These are phyloP conservation scores for Mimumesa dahlbomi DNA, from an alignment of 2,888 invertebrate genomes.

Conservation along the genomic window DNA sequence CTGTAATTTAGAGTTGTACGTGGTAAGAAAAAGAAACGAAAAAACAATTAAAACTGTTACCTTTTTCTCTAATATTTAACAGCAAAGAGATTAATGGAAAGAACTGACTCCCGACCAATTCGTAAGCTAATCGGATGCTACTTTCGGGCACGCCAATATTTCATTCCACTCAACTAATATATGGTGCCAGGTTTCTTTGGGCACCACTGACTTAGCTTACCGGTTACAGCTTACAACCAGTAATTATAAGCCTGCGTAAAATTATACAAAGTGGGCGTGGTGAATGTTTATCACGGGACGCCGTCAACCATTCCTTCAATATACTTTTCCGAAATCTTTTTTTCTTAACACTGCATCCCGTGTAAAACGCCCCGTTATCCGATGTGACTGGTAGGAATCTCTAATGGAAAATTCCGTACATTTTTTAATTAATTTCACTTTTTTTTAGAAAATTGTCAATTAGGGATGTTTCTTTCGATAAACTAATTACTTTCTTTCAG, in stretches of 20 bases:
- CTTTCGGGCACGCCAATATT: slow-evolving; percentile 49
- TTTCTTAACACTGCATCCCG: slow-evolving; percentile 45
- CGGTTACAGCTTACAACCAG: slow-evolving; percentile 55
- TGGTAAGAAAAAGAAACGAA: too few relatives aligned
- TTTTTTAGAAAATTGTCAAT: too few relatives aligned
- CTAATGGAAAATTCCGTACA: too few relatives aligned
- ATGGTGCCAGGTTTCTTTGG: slow-evolving; percentile 44
- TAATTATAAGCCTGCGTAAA: slow-evolving; percentile 64
- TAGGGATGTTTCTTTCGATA: not conserved
- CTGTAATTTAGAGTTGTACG: too few relatives aligned
- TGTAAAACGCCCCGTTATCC: slow-evolving; percentile 2
- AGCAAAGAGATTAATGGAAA: slow-evolving; percentile 2
- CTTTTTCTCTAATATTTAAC: too few relatives aligned
- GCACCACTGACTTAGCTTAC: slow-evolving; percentile 42
- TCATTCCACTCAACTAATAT: slow-evolving; percentile 42
- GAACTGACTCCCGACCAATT: slow-evolving; percentile 13
- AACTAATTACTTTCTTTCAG: slow-evolving; percentile 79
- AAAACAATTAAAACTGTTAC: too few relatives aligned
- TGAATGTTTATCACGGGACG: slow-evolving; percentile 57
- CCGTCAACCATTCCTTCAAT: slow-evolving; percentile 37
- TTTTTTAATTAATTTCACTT: too few relatives aligned
- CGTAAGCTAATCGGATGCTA: slow-evolving; percentile 45
- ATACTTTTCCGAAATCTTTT: slow-evolving; percentile 44
- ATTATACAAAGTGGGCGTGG: slow-evolving; percentile 72
- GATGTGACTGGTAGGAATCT: too few relatives aligned